Evolutionary conservation across 1,140 invertebrate genomes (phyloP), one percentile per base, ranked within the genome.

Genomic region (Littorina saxatilis): DNA sequence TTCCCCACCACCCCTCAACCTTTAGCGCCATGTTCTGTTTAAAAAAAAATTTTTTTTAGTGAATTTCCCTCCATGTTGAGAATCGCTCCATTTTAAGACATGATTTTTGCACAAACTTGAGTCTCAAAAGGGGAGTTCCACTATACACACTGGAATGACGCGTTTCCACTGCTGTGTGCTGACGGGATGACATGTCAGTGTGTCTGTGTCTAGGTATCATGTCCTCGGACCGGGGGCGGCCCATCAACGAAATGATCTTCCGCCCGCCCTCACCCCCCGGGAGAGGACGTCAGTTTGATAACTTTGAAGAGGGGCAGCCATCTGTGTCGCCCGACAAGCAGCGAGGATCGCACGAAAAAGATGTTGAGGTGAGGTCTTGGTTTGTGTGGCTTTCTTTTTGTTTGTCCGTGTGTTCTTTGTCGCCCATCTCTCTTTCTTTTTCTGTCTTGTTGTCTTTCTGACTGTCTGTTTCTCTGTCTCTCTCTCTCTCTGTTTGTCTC

Each of bases 171-270:
- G 29, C 7, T 68, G 1, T 29, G n/a, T 61, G 4, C 37, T 79
- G 63, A 79, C 29, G 9, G 4, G 63, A 37, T 68, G 23, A 37
- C 39, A 39, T n/a, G 66, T 32, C 17, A 40, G 50, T 79, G n/a
- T 82, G 47, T 83, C 82, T 79, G 17, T 78, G 79, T 81, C 20
- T 80, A 89, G 89, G 88, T 55, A 89, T 89, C 66, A 82, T 87
- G 80, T 85, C 89, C 2, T 75, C 82, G 23, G 89, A 90, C 70
- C 76, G 89, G 61, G 88, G 88, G 17, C 88, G 88, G n/a, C 86
- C 90, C 55, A 84, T 90, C 23, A 84, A 85, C 39, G 83, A 87
- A 79, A 87, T 88, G 9, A 87, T 82, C 80, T 91, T 91, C 84
- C 82, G 84, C 32, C 85, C 87, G 15, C 76, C 84, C 11, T 78